Evolutionary conservation across 2,888 invertebrate genomes (phyloP).

Genomic region (Hemaris fuciformis): DNA sequence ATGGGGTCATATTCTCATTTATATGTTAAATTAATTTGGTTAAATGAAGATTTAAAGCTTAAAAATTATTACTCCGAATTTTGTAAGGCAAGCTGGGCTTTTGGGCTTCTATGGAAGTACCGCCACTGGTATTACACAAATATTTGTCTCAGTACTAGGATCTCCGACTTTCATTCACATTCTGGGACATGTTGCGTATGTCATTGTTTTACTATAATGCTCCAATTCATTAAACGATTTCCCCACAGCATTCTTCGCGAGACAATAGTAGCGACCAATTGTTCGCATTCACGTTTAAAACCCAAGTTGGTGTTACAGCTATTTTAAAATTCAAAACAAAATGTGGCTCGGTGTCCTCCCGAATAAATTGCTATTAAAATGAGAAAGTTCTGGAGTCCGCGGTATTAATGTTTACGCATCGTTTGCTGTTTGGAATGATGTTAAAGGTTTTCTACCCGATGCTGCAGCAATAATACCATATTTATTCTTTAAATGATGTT

Average conservation of each 20-base stretch:
- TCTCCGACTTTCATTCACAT: background rate
- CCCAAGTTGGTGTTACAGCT: slow-evolving; percentile 3
- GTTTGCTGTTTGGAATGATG: background rate
- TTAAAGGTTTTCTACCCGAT: slow-evolving; percentile 6
- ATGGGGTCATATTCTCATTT: too few species aligned
- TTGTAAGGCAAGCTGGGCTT: too few species aligned
- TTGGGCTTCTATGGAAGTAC: too few species aligned
- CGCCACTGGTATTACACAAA: too few species aligned
- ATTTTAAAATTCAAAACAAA: slow-evolving; percentile 18
- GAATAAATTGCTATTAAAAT: slow-evolving; percentile 17
- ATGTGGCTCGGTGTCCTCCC: slow-evolving; percentile 1
- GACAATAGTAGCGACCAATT: background rate
- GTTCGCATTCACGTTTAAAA: slow-evolving; percentile 24
- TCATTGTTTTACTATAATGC: background rate
- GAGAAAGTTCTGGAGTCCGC: slow-evolving; percentile 1
- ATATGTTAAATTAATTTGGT: too few species aligned
- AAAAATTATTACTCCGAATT: too few species aligned
- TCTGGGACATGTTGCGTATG: background rate
- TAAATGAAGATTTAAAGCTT: too few species aligned
- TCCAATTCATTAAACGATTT: background rate
- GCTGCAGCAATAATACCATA: background rate
- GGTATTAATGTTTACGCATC: background rate
- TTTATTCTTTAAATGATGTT: background rate
- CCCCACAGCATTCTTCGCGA: background rate
- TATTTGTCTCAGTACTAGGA: too few species aligned